A percentile compares a stretch with the other conserved stretches of the same genome.
Conservation (phyloP, 2,113 vertebrate species). For the Psittacara wagleri region DNA sequence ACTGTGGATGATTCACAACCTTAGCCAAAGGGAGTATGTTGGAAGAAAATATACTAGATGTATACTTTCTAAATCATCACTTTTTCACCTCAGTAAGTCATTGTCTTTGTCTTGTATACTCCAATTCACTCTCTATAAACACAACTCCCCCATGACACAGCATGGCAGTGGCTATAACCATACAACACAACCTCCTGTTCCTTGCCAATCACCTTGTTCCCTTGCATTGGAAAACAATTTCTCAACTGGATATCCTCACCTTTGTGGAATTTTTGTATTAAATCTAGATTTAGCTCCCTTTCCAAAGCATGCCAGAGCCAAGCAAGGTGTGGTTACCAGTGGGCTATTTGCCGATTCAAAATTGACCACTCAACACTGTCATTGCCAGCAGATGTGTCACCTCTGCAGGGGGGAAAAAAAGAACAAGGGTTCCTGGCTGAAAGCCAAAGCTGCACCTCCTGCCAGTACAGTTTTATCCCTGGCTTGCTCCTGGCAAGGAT, state of each 20-base stretch:
- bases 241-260: background rate
- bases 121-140: background rate
- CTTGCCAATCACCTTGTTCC: background rate
- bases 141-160: accelerated
- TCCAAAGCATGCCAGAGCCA: background rate
- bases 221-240: accelerated
- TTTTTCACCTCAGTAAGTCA: background rate
- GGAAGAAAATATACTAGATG: background rate
- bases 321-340: background rate
- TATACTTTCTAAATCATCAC: background rate
- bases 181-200: background rate
- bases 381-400: background rate
- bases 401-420: background rate
- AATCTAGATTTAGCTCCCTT: background rate
- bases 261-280: background rate
- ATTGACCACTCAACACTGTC: background rate
- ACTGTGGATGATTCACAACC: constrained; percentile 27
- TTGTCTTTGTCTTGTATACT: accelerated
- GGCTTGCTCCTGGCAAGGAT: background rate
- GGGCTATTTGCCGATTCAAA: background rate
- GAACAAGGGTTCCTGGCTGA: background rate
- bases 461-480: background rate
- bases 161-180: no score
- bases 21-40: background rate
- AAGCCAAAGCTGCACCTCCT: background rate